These are phyloP conservation scores for Oxyruncus cristatus DNA, from an alignment of 2,113 vertebrate species.

Conservation along the genomic window DNA sequence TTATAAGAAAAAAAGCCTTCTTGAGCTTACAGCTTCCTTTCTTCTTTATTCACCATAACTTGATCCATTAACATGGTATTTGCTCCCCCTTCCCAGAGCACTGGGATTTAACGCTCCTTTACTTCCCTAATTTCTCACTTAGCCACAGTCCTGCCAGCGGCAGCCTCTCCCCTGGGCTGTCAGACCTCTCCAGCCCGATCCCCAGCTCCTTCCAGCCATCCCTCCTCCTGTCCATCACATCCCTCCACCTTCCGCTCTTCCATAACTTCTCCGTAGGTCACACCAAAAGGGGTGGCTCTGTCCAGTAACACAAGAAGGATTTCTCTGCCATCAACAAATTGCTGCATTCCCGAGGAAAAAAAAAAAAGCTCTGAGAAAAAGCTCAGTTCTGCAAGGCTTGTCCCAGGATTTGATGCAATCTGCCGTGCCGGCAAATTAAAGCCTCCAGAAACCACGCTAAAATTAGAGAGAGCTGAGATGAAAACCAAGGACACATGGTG, in stretches of 20 bases:
- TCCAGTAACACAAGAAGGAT: neutral
- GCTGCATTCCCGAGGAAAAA: neutral
- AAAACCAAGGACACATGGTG: conserved; percentile 24
- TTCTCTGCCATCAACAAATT: neutral
- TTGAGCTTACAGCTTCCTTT: neutral
- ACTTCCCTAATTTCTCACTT: neutral
- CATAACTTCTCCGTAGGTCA: neutral
- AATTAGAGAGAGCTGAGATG: conserved; percentile 50
- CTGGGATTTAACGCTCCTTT: neutral
- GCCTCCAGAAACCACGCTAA: conserved; percentile 47
- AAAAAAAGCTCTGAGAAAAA: neutral
- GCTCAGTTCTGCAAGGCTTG: neutral
- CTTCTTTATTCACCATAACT: neutral
- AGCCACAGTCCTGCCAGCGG: neutral
- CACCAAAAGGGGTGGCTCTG: neutral
- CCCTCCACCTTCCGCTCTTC: neutral
- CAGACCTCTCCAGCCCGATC: neutral
- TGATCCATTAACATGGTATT: neutral
- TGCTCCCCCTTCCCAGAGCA: neutral
- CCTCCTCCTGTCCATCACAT: neutral
- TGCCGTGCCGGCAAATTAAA: conserved; percentile 5
- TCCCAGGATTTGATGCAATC: conserved; percentile 45
- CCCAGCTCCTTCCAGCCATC: neutral
- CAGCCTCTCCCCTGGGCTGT: neutral
- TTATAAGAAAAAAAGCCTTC: neutral